Evolutionary conservation across 92 coral and sea anemone species (phyloP), one percentile per base, ranked within the genome.

Genomic region (Paramuricea clavata): DNA sequence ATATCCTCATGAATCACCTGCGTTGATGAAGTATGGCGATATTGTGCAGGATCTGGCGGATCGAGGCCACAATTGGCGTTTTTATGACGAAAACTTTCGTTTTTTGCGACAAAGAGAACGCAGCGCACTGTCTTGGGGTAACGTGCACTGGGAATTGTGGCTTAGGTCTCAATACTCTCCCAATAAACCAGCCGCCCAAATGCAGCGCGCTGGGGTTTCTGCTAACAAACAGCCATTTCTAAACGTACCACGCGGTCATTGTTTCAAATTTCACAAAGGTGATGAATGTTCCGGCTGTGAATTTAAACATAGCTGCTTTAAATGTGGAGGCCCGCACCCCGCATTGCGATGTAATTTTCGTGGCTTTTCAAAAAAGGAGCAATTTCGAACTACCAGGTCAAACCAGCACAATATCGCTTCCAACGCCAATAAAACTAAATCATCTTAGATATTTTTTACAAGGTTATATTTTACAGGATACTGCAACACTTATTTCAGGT

Each of bases 91-190:
- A 43, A 78, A 78, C 31, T 57, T 78, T 59, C 49, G 83, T 33
- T 78, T 78, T 16, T 6, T 52, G 2, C 41, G 83, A 30, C 83
- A 78, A 26, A 78, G 9, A 1, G 70, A 33, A 11, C 44, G 49
- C 39, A 6, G 49, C 2, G 50, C 72, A 7, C 43, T 57, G 70
- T 19, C 11, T 80, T 80, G 74, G 49, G 90, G 75, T 34, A 83
- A 79, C 64, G 52, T 90, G 31, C 85, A 90, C 31, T 86, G 79
- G 62, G 90, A 90, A 90, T 87, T 90, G 44, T 80, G 91, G 93
- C 88, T 90, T 27, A 50, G 85, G 19, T 83, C 90, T 13, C 84
- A 86, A 54, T 76, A 42, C 74, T 25, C 52, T 39, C 4, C 44
- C 44, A 39, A 39, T 39, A 39, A 39, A 39, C 44, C 44, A 4